Percentiles rank a stretch among this genome's conserved stretches.
These are phyloP conservation scores for Drosophila azteca DNA, from an alignment of 1,140 invertebrate species.

Conservation along the genomic window DNA sequence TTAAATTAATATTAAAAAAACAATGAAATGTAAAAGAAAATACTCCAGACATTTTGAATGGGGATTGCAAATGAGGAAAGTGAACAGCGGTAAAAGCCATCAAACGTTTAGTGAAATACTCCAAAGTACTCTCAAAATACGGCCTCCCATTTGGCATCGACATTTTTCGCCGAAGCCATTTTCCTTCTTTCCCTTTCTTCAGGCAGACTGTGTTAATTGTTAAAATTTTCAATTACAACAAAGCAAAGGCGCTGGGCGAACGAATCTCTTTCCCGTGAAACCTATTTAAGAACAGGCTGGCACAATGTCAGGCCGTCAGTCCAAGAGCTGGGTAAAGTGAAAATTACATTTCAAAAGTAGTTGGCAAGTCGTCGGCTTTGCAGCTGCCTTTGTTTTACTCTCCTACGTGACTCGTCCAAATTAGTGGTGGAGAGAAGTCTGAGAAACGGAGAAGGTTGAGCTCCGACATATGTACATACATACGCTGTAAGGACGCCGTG, in stretches of 20 bases:
- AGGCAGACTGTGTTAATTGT: conserved; percentile 49
- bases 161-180: conserved; percentile 22
- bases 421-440: conserved; percentile 12
- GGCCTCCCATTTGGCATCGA: conserved; percentile 41
- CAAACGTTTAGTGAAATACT: neutral
- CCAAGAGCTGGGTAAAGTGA: conserved; percentile 38
- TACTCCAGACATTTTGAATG: too few relatives aligned
- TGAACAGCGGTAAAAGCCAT: neutral
- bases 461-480: too few relatives aligned
- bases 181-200: neutral
- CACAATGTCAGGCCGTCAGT: conserved; percentile 7
- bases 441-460: conserved; percentile 12
- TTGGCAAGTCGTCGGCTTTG: conserved; percentile 60
- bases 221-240: conserved; percentile 64
- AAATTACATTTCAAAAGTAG: conserved; percentile 65
- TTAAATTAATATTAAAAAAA: too few relatives aligned
- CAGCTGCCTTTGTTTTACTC: conserved; percentile 38
- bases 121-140: too few relatives aligned
- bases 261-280: conserved; percentile 5
- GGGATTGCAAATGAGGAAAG: too few relatives aligned
- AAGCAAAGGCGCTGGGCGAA: conserved; percentile 29
- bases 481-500: conserved; percentile 50
- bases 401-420: conserved; percentile 66
- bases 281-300: neutral
- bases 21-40: too few relatives aligned